Conservation (phyloP, 2,113 vertebrate genomes). For the Colius striatus region DNA sequence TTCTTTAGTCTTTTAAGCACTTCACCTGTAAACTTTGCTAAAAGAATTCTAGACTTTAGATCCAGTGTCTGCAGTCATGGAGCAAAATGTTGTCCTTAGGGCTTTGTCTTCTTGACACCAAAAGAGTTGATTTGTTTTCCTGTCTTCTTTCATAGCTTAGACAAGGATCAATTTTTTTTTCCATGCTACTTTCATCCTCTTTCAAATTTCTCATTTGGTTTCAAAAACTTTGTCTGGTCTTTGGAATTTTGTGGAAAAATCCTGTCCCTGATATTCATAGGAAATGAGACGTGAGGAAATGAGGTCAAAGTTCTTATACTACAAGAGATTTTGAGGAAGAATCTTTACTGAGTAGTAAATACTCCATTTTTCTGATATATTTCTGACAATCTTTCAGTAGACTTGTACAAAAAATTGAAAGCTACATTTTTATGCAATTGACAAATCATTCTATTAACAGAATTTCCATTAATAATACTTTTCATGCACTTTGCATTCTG, state of each 20-base stretch:
- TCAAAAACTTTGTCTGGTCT: not conserved
- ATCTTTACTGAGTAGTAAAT: not conserved
- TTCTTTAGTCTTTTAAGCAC: not conserved
- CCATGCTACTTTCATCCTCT: not conserved
- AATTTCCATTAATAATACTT: too few species aligned
- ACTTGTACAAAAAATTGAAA: not conserved
- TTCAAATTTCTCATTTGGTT: slow-evolving; percentile 6
- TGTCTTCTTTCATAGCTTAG: not conserved
- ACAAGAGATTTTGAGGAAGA: not conserved
- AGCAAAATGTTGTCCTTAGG: not conserved
- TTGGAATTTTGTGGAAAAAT: not conserved
- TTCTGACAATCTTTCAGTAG: slow-evolving; percentile 10
- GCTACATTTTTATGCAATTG: not conserved
- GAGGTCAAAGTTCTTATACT: not conserved
- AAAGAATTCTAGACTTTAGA: not conserved
- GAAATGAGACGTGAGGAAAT: not conserved
- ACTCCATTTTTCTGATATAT: not conserved
- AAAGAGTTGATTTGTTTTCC: not conserved
- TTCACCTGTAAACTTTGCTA: not conserved
- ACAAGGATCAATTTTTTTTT: not conserved
- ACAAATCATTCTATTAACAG: too few species aligned
- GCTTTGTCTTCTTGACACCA: not conserved
- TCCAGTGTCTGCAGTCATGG: not conserved
- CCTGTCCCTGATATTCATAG: not conserved
- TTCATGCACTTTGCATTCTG: too few species aligned